Percentiles rank a stretch among this genome's conserved stretches.
These are phyloP conservation scores for Novumbra hubbsi DNA, from an alignment of 2,797 vertebrate genomes.

Conservation along the genomic window DNA sequence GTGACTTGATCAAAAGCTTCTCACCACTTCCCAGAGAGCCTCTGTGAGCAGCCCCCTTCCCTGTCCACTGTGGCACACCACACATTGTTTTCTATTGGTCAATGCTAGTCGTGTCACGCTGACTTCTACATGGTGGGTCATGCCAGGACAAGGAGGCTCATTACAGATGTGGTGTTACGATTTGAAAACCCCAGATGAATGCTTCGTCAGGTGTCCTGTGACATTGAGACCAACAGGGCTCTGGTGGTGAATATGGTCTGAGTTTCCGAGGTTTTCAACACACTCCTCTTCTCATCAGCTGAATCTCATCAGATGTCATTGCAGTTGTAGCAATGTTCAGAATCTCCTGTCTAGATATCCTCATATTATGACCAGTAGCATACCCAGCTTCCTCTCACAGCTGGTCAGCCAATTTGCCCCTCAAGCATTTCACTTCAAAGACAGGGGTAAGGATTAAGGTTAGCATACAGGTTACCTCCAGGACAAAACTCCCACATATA, in stretches of 20 bases:
- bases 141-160: conserved; percentile 55
- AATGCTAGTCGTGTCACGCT: conserved; percentile 32
- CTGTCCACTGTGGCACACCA: conserved; percentile 21
- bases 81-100: conserved; percentile 64
- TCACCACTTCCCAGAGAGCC: conserved; percentile 48
- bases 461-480: too few species aligned
- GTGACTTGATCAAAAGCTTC: not conserved
- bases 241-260: not conserved
- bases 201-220: conserved; percentile 1
- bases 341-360: too few species aligned
- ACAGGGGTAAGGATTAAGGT: too few species aligned
- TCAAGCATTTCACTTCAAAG: too few species aligned
- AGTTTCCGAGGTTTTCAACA: conserved; percentile 2
- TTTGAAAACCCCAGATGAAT: not conserved
- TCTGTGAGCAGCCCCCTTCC: conserved; percentile 45
- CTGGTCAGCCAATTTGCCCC: too few species aligned
- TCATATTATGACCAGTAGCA: too few species aligned
- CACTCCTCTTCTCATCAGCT: not conserved
- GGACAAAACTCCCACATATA: too few species aligned
- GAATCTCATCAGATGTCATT: too few species aligned
- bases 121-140: conserved; percentile 43
- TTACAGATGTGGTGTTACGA: conserved; percentile 48
- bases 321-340: too few species aligned
- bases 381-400: too few species aligned
- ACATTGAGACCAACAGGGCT: conserved; percentile 2